Conservation (phyloP, 2,113 vertebrate genomes). For the Cochlearius cochlearius region DNA sequence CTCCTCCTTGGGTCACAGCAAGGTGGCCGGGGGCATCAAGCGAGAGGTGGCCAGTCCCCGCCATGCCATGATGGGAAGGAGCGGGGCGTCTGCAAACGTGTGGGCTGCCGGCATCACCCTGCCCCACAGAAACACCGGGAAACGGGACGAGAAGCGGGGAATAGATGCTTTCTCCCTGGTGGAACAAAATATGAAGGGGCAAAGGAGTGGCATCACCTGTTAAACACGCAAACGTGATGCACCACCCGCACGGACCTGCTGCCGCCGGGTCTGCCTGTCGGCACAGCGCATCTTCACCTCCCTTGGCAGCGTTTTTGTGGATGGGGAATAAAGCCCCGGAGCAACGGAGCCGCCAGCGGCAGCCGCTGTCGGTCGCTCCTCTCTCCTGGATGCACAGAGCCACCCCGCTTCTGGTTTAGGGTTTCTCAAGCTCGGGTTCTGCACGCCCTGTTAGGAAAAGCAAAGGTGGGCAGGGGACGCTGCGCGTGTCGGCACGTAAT, state of each 20-base stretch:
- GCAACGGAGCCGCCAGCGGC: not conserved
- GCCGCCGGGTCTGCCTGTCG: rapidly evolving
- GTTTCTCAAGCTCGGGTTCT: not conserved
- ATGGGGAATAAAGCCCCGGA: not conserved
- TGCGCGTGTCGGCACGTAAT: not conserved
- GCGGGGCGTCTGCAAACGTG: rapidly evolving
- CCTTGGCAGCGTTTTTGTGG: rapidly evolving
- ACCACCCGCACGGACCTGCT: not conserved
- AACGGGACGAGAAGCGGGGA: not conserved
- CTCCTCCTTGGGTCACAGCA: not conserved
- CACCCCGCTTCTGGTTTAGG: not conserved
- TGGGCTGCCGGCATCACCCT: not conserved
- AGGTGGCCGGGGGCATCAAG: not conserved
- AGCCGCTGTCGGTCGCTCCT: rapidly evolving
- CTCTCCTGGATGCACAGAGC: not conserved
- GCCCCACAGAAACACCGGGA: not conserved
- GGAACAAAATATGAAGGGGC: not conserved
- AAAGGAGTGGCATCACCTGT: not conserved
- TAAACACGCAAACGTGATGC: not conserved
- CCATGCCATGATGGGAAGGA: not conserved
- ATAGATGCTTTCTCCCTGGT: not conserved
- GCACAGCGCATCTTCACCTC: not conserved
- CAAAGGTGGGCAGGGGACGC: not conserved
- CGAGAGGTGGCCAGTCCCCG: rapidly evolving
- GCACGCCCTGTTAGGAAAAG: not conserved